These are phyloP conservation scores for Amphipyra berbera DNA, from an alignment of 2,888 invertebrate species.

Conservation along the genomic window DNA sequence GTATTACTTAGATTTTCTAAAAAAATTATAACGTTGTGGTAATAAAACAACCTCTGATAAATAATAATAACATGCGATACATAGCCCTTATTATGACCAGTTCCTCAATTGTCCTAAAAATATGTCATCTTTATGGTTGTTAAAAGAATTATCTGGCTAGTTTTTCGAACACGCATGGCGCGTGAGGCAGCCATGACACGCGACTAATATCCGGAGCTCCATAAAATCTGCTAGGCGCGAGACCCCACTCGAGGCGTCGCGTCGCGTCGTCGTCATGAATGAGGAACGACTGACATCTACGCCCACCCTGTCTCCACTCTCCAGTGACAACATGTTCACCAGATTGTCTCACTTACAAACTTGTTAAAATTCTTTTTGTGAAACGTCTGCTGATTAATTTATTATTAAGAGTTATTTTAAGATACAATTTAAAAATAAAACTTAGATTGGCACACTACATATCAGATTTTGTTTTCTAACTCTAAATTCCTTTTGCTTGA, in stretches of 20 bases:
- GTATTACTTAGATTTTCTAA: not conserved
- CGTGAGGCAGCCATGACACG: conserved; percentile 43
- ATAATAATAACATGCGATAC: conserved; percentile 20
- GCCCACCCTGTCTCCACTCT: conserved; percentile 59
- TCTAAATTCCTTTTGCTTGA: not conserved
- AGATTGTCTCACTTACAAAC: conserved; percentile 24
- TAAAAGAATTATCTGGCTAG: conserved; percentile 21
- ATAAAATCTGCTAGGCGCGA: conserved; percentile 69
- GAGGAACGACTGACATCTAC: conserved; percentile 59
- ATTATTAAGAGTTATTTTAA: no score
- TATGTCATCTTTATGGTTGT: conserved; percentile 27
- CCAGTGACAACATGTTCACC: conserved; percentile 44
- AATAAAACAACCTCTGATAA: conserved; percentile 12
- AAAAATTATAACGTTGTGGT: not conserved
- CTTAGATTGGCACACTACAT: not conserved
- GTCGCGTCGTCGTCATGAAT: conserved; percentile 53
- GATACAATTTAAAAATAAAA: no score
- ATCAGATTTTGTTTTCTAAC: not conserved
- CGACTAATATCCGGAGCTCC: conserved; percentile 56
- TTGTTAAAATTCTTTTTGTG: conserved; percentile 37
- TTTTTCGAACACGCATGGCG: conserved; percentile 29
- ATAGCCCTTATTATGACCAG: not conserved
- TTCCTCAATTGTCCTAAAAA: conserved; percentile 30
- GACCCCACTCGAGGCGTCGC: conserved; percentile 60
- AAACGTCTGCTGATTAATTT: conserved; percentile 10